These are phyloP conservation scores for Dione juno DNA, from an alignment of 2,888 invertebrate species.

Conservation along the genomic window DNA sequence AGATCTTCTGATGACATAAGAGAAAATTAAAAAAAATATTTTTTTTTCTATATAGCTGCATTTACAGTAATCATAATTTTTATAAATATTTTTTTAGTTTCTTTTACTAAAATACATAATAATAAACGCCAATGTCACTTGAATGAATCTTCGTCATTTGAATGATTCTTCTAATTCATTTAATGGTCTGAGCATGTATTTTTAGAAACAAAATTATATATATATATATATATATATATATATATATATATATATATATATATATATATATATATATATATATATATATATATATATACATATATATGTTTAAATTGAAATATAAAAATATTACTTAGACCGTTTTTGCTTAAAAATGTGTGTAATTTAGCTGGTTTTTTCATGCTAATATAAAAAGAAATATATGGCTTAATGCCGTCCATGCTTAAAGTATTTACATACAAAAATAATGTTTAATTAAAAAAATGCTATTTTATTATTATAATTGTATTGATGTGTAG, in stretches of 20 bases:
- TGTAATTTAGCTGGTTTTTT: not conserved
- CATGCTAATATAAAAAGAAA: not conserved
- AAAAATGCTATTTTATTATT: constrained; percentile 12
- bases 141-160: too few relatives aligned
- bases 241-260: not conserved
- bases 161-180: too few relatives aligned
- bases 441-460: not conserved
- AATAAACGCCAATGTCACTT: too few relatives aligned
- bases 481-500: constrained; percentile 11
- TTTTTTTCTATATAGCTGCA: not conserved
- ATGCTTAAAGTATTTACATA: constrained; percentile 22
- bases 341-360: not conserved
- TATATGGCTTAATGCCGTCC: constrained; percentile 12
- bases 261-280: constrained; percentile 7
- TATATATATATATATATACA: constrained; percentile 9
- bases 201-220: too few relatives aligned
- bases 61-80: not conserved
- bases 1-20: not conserved
- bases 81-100: too few relatives aligned
- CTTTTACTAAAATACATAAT: not conserved
- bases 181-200: too few relatives aligned
- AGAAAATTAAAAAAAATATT: not conserved
- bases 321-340: not conserved
- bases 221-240: not conserved
- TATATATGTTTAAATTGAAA: not conserved